These are phyloP conservation scores for Punctoribates punctum DNA, from an alignment of 2,888 invertebrate species.

Conservation along the genomic window DNA sequence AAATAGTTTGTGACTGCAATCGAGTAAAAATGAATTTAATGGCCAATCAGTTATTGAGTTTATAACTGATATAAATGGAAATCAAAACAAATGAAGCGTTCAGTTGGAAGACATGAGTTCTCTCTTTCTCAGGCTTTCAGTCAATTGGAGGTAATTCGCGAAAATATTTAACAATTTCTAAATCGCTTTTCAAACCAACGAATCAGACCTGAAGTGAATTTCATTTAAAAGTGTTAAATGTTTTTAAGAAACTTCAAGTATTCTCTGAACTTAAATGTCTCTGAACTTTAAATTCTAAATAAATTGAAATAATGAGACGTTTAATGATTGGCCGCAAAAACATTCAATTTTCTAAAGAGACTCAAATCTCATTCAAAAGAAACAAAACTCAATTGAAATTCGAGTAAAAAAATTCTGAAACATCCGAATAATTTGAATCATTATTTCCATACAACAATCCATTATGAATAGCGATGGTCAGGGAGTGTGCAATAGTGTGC, in stretches of 20 bases:
- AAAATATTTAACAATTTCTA: neutral
- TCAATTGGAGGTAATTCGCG: neutral
- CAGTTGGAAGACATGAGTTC: neutral
- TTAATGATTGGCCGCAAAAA: conserved; percentile 7
- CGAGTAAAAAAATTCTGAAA: neutral
- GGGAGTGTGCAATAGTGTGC: neutral
- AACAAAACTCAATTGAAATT: neutral
- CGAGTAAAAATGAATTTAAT: conserved; percentile 20
- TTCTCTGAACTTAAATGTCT: neutral
- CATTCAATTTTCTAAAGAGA: neutral
- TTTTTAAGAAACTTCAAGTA: too few species aligned
- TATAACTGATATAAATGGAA: conserved; percentile 25
- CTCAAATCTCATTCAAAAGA: neutral
- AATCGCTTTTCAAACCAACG: too few species aligned
- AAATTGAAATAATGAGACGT: conserved; percentile 3
- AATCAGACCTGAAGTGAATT: too few species aligned
- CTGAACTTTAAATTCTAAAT: neutral
- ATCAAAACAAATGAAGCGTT: conserved; percentile 7
- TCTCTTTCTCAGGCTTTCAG: neutral
- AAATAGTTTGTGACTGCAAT: conserved; percentile 2
- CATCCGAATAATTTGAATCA: neutral
- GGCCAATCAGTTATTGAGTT: conserved; percentile 31
- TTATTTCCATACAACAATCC: neutral
- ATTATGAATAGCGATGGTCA: neutral
- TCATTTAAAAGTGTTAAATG: too few species aligned